Conservation (phyloP, 2,113 vertebrate species). For the Zeus faber region DNA sequence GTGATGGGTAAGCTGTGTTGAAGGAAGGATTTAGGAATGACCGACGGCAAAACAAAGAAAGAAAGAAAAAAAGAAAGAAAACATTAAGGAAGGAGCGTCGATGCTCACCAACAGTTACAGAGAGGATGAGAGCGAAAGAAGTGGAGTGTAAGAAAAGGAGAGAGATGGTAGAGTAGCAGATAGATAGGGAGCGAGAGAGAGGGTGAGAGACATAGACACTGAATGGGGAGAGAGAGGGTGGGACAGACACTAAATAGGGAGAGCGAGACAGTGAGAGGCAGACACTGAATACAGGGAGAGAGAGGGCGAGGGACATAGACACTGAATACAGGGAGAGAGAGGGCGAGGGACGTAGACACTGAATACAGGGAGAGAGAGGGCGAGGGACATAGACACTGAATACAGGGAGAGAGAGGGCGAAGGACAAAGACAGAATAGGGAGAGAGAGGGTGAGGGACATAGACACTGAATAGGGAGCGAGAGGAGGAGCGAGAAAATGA, state of each 20-base stretch:
- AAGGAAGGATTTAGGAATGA: too few relatives aligned
- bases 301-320: too few relatives aligned
- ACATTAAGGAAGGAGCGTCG: background rate
- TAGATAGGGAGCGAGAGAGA: constrained; percentile 9
- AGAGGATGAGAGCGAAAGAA: constrained; percentile 31
- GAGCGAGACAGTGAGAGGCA: too few relatives aligned
- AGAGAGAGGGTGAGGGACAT: background rate
- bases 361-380: constrained; percentile 30
- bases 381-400: constrained; percentile 10
- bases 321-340: too few relatives aligned
- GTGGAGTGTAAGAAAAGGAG: constrained; percentile 3
- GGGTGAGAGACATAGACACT: background rate
- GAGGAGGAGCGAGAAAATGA: too few relatives aligned
- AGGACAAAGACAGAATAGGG: constrained; percentile 2
- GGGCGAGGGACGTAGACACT: too few relatives aligned
- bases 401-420: constrained; percentile 4
- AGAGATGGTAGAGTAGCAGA: background rate
- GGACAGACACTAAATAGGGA: too few relatives aligned
- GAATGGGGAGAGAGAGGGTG: background rate
- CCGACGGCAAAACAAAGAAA: too few relatives aligned
- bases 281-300: too few relatives aligned
- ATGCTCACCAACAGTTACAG: too few relatives aligned
- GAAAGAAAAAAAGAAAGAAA: too few relatives aligned
- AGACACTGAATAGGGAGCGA: background rate
- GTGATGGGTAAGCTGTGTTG: background rate